These are phyloP conservation scores for Himalopsyche phryganea DNA, from an alignment of 1,140 invertebrate genomes.

Conservation along the genomic window DNA sequence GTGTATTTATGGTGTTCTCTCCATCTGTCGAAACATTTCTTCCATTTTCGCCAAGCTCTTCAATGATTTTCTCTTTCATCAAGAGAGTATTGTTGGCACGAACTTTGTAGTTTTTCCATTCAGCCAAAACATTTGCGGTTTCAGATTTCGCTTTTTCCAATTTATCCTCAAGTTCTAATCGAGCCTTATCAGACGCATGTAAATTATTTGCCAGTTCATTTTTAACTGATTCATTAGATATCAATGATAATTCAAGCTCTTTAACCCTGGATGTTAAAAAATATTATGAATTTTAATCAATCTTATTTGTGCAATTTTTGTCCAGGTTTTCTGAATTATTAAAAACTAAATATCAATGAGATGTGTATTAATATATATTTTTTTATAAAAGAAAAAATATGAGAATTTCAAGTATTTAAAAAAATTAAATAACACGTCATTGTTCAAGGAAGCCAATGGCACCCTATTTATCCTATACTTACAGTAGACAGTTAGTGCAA, in stretches of 20 bases:
- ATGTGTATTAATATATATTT: too few relatives aligned
- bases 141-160: slow-evolving; percentile 59
- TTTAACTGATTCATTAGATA: slow-evolving; percentile 22
- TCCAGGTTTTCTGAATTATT: too few relatives aligned
- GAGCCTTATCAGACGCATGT: slow-evolving; percentile 13
- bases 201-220: slow-evolving; percentile 25
- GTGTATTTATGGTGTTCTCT: slow-evolving; percentile 43
- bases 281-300: slow-evolving; percentile 34
- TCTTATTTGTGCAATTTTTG: too few relatives aligned
- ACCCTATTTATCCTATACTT: too few relatives aligned
- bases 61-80: slow-evolving; percentile 74
- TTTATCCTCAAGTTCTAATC: slow-evolving; percentile 44
- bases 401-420: too few relatives aligned
- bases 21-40: slow-evolving; percentile 35
- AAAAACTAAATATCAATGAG: too few relatives aligned
- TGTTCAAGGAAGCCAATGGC: too few relatives aligned
- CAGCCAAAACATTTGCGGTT: slow-evolving; percentile 55
- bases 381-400: too few relatives aligned
- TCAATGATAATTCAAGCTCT: slow-evolving; percentile 17
- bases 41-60: slow-evolving; percentile 47
- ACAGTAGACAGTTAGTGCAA: too few relatives aligned
- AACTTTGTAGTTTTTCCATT: slow-evolving; percentile 66
- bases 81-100: slow-evolving; percentile 71
- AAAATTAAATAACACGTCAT: too few relatives aligned
- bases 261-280: slow-evolving; percentile 20